A percentile compares a stretch with the other conserved stretches of the same genome.
Evolutionary conservation across 53 echinoderm and acorn worm genomes (phyloP).

Genomic region (Glandiceps talaboti): DNA sequence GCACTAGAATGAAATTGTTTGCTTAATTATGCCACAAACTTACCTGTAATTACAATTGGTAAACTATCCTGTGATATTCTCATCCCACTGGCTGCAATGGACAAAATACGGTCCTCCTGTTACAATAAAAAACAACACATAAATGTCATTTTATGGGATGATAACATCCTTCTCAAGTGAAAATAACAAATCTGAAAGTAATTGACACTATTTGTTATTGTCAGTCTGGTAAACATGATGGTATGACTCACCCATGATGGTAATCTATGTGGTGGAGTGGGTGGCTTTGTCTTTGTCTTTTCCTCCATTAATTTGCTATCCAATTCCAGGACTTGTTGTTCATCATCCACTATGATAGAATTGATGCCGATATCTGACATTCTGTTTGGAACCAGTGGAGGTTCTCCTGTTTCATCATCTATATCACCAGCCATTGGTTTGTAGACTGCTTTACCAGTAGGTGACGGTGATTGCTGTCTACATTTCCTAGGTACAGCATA

Average conservation of each 20-base stretch:
- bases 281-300: constrained; percentile 15
- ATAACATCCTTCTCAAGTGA: too few species aligned
- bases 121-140: constrained; percentile 6
- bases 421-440: not conserved
- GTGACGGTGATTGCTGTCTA: not conserved
- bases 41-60: not conserved
- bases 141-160: too few species aligned
- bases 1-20: too few species aligned
- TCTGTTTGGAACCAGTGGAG: not conserved
- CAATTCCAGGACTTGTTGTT: not conserved
- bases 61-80: constrained; percentile 37
- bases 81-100: constrained; percentile 64
- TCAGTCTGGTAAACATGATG: too few species aligned
- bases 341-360: not conserved
- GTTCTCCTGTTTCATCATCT: not conserved
- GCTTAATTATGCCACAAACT: too few species aligned
- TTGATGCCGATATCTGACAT: not conserved
- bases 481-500: not conserved
- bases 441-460: not conserved
- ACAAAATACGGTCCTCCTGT: constrained; percentile 86
- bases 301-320: too few species aligned
- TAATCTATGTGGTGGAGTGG: constrained; percentile 59
- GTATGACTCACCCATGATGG: constrained; percentile 51
- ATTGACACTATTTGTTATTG: too few species aligned
- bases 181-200: too few species aligned